Percentiles rank a stretch among this genome's conserved stretches.
phyloP scores from a whole-genome alignment of 2,888 invertebrate genomes.

The Reticulitermes lucifugus region DNA sequence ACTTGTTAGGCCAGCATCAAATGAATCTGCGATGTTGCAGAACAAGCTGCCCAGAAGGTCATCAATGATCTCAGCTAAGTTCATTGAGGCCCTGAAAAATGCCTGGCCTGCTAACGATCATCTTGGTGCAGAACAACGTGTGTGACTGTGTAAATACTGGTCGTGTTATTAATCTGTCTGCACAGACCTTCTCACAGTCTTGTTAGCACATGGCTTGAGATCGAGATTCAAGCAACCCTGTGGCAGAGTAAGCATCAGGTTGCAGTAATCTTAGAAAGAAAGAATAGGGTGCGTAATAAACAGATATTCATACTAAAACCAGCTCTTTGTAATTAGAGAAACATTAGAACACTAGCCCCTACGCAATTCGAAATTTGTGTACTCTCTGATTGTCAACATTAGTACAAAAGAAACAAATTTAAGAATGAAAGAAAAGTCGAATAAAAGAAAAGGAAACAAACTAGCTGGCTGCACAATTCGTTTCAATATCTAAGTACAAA shows the following conservation, averaged over 20 bases:
- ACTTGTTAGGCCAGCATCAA: not conserved
- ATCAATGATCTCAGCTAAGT: not conserved
- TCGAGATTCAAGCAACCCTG: not conserved
- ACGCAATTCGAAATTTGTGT: no score
- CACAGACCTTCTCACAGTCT: not conserved
- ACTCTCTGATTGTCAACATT: no score
- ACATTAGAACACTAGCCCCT: no score
- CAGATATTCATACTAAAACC: no score
- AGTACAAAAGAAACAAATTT: no score
- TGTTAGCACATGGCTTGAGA: not conserved
- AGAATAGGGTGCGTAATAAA: no score
- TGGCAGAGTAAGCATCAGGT: no score
- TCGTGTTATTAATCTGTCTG: not conserved
- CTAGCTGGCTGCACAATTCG: not conserved
- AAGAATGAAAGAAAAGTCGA: no score
- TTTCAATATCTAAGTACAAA: not conserved
- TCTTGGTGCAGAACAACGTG: no score
- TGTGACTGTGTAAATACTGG: not conserved
- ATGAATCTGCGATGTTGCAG: not conserved
- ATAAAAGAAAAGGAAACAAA: not conserved
- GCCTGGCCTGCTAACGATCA: no score
- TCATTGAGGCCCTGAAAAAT: not conserved
- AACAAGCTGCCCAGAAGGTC: not conserved
- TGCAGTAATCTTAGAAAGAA: no score
- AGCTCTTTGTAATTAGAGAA: no score